Percentiles rank a stretch among this genome's conserved stretches.
phyloP scores from a whole-genome alignment of 2,888 invertebrate species.

The Mylabris sibirica region DNA sequence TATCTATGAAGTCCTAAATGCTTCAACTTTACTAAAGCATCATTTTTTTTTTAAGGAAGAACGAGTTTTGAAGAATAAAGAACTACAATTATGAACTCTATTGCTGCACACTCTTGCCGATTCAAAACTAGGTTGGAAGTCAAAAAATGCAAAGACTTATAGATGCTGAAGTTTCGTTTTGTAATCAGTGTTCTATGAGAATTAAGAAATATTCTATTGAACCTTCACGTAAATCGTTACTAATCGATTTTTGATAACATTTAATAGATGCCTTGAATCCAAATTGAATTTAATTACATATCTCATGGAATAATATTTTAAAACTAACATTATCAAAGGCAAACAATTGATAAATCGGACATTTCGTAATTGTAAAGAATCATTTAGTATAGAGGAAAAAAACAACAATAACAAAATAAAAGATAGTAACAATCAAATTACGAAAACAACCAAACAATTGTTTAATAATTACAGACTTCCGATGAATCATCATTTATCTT shows the following conservation, averaged over 20 bases:
- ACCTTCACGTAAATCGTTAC: not conserved
- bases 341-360: not conserved
- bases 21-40: too few species aligned
- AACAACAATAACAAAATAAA: not conserved
- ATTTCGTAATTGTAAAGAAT: not conserved
- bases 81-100: too few species aligned
- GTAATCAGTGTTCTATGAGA: too few species aligned
- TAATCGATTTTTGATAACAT: not conserved
- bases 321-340: not conserved
- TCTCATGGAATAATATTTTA: not conserved
- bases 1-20: too few species aligned
- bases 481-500: not conserved
- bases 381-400: not conserved
- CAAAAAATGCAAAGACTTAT: too few species aligned
- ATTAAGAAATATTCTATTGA: too few species aligned
- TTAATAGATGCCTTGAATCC: not conserved
- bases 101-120: too few species aligned
- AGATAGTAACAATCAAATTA: not conserved
- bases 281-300: not conserved
- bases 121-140: too few species aligned
- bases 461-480: conserved; percentile 14
- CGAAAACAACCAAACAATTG: not conserved
- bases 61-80: too few species aligned
- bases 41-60: too few species aligned
- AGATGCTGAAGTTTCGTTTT: too few species aligned